Evolutionary conservation across 2,113 vertebrate species (phyloP), one percentile per base, ranked within the genome.

Genomic region (Plestiodon gilberti): DNA sequence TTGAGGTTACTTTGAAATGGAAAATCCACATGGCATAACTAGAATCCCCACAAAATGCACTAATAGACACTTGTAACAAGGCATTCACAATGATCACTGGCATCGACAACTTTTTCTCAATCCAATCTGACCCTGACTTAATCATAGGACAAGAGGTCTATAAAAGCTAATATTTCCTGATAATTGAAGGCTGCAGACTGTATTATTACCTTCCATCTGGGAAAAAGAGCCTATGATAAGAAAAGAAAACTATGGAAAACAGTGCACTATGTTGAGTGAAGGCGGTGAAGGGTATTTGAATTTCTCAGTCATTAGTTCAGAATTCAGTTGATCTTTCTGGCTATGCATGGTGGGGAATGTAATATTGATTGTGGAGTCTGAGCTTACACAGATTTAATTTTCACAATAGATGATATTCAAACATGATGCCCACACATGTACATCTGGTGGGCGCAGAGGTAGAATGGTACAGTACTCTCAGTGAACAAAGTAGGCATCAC

Each of bases 171-270:
- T 35, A 38, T 85, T 88, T 62, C 69, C 43, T 88, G 48, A 86
- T 87, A 87, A 83, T 30, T 17, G 33, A 77, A 75, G 84, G 59
- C 2, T 89, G 33, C 33, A 83, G 80, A 61, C 86, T 70, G 33
- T 28, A 30, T 48, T 20, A 22, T 57, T 74, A 65, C 15, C 70
- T 4, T 89, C 55, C 61, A 3, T 87, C 81, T 62, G 48, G 55
- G 15, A 22, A 62, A 25, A 67, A 81, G 62, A 6, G 65, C 1
- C 30, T 84, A 17, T 55, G 71, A 38, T 1, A 67, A 30, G 6
- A 55, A 10, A n/a, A 55, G 43, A 8, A 8, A 48, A 52, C 4
- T 75, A 33, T 59, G 6, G 25, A 15, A 52, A 48, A 48, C 43
- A 48, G 43, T 48, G 43, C 43, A n/a, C n/a, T n/a, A n/a, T n/a